A percentile compares a stretch with the other conserved stretches of the same genome.
Evolutionary conservation across 2,888 invertebrate genomes (phyloP).

Genomic region (Heterodera filipjevi): DNA sequence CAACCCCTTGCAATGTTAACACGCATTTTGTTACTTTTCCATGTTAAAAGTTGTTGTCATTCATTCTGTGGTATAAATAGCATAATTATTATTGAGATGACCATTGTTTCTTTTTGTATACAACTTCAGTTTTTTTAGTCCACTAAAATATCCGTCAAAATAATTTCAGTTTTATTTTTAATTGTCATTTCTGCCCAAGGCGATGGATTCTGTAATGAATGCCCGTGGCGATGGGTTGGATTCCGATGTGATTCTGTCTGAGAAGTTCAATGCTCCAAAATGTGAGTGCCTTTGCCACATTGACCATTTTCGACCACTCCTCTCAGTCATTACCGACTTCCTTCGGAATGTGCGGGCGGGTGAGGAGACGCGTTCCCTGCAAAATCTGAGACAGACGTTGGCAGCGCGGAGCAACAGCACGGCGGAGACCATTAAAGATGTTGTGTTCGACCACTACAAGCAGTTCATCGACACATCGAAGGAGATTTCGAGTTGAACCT

Average conservation of each 20-base stretch:
- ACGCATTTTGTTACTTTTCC: background rate
- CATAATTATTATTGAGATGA: background rate
- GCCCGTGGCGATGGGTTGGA: background rate
- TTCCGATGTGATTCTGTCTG: conserved; percentile 4
- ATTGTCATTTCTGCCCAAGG: background rate
- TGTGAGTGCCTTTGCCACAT: conserved; percentile 37
- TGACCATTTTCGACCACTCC: background rate
- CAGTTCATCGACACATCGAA: conserved; percentile 63
- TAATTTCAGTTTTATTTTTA: background rate
- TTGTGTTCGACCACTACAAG: conserved; percentile 62
- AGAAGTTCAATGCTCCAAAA: conserved; percentile 48
- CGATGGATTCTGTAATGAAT: background rate
- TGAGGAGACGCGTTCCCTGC: conserved; percentile 57
- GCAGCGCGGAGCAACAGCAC: conserved; percentile 40
- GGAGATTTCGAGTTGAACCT: conserved; percentile 58
- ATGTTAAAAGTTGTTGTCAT: background rate
- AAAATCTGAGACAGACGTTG: conserved; percentile 40
- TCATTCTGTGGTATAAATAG: background rate
- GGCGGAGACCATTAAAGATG: conserved; percentile 57
- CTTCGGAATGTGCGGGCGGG: conserved; percentile 54
- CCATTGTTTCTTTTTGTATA: background rate
- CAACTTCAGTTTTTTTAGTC: background rate
- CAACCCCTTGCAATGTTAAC: background rate
- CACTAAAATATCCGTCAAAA: background rate
- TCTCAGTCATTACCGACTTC: conserved; percentile 54